Conservation (phyloP, 1,140 invertebrate species). For the Forficula auricularia region DNA sequence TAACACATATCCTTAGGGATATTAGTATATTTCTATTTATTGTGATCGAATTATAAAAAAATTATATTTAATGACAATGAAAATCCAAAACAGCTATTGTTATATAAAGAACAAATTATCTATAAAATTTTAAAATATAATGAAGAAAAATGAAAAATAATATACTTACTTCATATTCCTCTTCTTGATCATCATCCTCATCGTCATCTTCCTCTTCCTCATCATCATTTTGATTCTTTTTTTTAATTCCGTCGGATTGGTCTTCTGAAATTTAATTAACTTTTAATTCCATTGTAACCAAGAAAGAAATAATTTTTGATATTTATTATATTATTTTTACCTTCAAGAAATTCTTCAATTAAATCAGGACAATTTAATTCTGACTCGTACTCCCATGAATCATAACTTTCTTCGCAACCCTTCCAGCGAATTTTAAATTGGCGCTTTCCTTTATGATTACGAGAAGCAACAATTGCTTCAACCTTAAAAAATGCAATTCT, state of each 20-base stretch:
- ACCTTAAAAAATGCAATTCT: constrained; percentile 8
- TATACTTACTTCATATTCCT: constrained; percentile 42
- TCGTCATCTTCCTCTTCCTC: constrained; percentile 21
- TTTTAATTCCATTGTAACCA: constrained; percentile 16
- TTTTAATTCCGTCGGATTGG: constrained; percentile 18
- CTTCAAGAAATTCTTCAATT: constrained; percentile 40
- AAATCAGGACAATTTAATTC: constrained; percentile 49
- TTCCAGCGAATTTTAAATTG: constrained; percentile 69
- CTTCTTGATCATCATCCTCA: constrained; percentile 31
- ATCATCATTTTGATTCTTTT: constrained; percentile 21
- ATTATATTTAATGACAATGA: too few relatives aligned
- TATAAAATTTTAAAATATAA: constrained; percentile 5
- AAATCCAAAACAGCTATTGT: background rate
- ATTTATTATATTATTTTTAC: constrained; percentile 18
- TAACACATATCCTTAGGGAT: too few relatives aligned
- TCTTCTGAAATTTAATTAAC: constrained; percentile 17
- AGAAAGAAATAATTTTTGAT: constrained; percentile 3
- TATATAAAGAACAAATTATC: background rate
- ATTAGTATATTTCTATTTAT: too few relatives aligned
- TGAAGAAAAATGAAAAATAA: background rate
- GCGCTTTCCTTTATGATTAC: constrained; percentile 37
- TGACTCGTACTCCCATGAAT: constrained; percentile 65
- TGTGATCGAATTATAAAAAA: too few relatives aligned
- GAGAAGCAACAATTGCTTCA: constrained; percentile 3
- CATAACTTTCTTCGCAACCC: constrained; percentile 48